Evolutionary conservation across 2,888 invertebrate genomes (phyloP).

Genomic region (Cryptocephalus moraei): DNA sequence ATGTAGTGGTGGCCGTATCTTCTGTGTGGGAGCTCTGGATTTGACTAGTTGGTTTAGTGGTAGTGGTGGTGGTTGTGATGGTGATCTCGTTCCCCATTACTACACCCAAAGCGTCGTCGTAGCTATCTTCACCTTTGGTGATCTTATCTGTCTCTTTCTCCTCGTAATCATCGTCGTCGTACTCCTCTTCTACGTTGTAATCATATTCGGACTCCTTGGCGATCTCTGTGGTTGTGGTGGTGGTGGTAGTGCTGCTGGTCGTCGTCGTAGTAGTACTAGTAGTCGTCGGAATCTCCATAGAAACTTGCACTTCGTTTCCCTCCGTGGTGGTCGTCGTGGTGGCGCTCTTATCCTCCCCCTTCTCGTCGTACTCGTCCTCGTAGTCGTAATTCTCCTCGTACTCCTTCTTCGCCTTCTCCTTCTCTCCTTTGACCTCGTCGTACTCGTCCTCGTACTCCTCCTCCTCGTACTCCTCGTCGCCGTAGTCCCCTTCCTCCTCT

Average conservation of each 20-base stretch:
- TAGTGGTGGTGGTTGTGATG: background rate
- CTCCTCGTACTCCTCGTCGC: constrained; percentile 7
- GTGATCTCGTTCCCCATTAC: constrained; percentile 1
- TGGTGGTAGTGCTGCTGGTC: too few relatives aligned
- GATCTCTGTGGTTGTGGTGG: too few relatives aligned
- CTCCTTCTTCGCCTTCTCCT: background rate
- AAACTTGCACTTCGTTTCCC: too few relatives aligned
- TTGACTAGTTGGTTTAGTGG: background rate
- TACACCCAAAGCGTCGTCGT: too few relatives aligned
- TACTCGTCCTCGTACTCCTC: constrained; percentile 3
- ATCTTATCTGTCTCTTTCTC: constrained; percentile 3
- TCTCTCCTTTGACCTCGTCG: background rate
- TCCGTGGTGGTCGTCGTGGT: background rate
- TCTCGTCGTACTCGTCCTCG: constrained; percentile 5
- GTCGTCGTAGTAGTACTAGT: too few relatives aligned
- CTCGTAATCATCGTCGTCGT: constrained; percentile 2
- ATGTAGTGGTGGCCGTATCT: too few relatives aligned
- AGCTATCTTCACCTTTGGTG: background rate
- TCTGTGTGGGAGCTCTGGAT: too few relatives aligned
- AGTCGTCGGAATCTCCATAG: too few relatives aligned
- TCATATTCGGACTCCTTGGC: constrained; percentile 5
- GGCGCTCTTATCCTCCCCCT: constrained; percentile 1
- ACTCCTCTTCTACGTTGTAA: constrained; percentile 4
- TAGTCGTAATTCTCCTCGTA: background rate
- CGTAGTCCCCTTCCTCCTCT: constrained; percentile 13